Percentiles rank a stretch among this genome's conserved stretches.
These are phyloP conservation scores for Heterotilapia buettikoferi DNA, from an alignment of 2,113 vertebrate genomes.

Conservation along the genomic window DNA sequence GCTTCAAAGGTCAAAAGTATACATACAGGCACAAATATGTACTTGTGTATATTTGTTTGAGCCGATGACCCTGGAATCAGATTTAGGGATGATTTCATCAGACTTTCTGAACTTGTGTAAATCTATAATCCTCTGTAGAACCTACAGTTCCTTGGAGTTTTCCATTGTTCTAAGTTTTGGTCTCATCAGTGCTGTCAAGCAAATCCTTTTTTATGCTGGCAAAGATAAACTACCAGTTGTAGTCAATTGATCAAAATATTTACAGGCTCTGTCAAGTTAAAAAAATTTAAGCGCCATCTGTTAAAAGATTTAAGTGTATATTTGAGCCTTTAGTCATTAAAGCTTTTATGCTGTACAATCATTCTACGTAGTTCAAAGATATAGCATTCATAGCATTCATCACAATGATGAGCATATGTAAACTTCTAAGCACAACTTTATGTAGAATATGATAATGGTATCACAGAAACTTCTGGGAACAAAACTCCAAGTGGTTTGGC, in stretches of 20 bases:
- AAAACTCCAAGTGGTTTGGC: constrained; percentile 63
- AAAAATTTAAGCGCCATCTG: neutral
- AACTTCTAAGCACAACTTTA: neutral
- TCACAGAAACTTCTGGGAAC: constrained; percentile 5
- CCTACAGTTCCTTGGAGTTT: neutral
- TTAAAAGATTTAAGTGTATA: neutral
- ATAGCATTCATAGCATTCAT: neutral
- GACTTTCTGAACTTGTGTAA: neutral
- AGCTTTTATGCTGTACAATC: neutral
- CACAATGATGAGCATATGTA: neutral
- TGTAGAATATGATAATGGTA: neutral
- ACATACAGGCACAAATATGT: neutral
- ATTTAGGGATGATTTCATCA: neutral
- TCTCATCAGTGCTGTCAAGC: neutral
- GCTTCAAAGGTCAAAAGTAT: neutral
- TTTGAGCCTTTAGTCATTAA: neutral
- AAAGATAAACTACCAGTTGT: neutral
- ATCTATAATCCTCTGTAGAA: neutral
- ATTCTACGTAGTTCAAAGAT: neutral
- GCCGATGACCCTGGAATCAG: neutral
- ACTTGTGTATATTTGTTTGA: neutral
- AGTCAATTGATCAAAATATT: neutral
- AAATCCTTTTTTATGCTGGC: neutral
- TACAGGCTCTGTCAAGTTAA: neutral
- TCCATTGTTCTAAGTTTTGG: neutral